phyloP scores from a whole-genome alignment of 2,797 vertebrate genomes.

The Enteromius afrohamiltoni region DNA sequence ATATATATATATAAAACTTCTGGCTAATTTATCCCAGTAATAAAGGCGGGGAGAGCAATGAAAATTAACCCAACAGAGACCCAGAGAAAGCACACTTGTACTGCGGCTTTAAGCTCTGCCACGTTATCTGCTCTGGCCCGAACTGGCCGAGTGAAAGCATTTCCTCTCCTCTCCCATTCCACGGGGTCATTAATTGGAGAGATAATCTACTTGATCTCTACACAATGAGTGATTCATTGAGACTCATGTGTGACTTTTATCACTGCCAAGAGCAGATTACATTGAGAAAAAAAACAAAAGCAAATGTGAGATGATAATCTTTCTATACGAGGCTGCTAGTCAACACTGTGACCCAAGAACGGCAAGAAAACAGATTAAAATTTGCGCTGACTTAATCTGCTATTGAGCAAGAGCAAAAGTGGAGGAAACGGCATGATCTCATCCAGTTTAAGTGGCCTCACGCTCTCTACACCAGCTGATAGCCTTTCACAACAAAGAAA shows the following conservation, averaged over 20 bases:
- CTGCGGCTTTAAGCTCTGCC: conserved; percentile 32
- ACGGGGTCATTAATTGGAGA: conserved; percentile 70
- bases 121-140: conserved; percentile 51
- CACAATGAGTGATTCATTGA: conserved; percentile 73
- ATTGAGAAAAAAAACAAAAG: conserved; percentile 67
- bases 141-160: conserved; percentile 67
- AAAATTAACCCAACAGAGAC: conserved; percentile 15
- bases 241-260: conserved; percentile 63
- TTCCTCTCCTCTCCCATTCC: conserved; percentile 67
- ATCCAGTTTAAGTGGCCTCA: not conserved
- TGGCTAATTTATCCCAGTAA: not conserved
- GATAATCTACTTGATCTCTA: conserved; percentile 76
- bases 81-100: conserved; percentile 3
- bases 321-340: conserved; percentile 60
- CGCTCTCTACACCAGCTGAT: not conserved
- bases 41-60: not conserved
- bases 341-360: conserved; percentile 53
- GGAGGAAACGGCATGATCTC: conserved; percentile 7
- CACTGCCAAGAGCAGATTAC: conserved; percentile 72
- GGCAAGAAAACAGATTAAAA: conserved; percentile 27
- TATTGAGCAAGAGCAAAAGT: conserved; percentile 2
- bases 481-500: conserved; percentile 7
- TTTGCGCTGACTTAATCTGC: conserved; percentile 37
- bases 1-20: too few species aligned
- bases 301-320: conserved; percentile 71